These are phyloP conservation scores for Metaphire vulgaris DNA, from an alignment of 1,140 invertebrate species.

Conservation along the genomic window DNA sequence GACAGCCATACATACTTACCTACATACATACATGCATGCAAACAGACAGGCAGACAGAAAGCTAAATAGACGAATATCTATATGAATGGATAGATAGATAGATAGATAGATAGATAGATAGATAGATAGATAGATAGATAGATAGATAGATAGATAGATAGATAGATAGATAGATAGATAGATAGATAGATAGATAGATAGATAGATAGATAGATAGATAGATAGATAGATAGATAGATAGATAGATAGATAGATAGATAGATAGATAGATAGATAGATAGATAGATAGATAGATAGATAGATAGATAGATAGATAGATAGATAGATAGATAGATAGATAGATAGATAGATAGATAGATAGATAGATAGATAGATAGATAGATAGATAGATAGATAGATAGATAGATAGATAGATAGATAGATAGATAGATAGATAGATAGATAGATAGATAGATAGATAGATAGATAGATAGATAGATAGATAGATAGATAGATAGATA, in stretches of 20 bases:
- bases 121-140: background rate
- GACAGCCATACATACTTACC: background rate
- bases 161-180: background rate
- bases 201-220: background rate
- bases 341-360: background rate
- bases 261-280: background rate
- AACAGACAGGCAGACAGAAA: background rate
- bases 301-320: background rate
- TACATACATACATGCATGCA: constrained; percentile 1
- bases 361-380: background rate
- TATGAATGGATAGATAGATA: background rate
- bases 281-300: background rate
- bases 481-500: background rate
- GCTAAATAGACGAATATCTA: background rate
- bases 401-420: background rate
- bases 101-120: background rate
- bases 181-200: background rate
- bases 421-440: background rate
- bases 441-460: background rate
- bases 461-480: background rate
- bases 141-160: background rate
- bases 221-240: background rate
- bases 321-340: background rate
- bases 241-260: background rate
- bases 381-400: background rate